Conservation (phyloP, 2,797 vertebrate species). For the Rhincodon typus region DNA sequence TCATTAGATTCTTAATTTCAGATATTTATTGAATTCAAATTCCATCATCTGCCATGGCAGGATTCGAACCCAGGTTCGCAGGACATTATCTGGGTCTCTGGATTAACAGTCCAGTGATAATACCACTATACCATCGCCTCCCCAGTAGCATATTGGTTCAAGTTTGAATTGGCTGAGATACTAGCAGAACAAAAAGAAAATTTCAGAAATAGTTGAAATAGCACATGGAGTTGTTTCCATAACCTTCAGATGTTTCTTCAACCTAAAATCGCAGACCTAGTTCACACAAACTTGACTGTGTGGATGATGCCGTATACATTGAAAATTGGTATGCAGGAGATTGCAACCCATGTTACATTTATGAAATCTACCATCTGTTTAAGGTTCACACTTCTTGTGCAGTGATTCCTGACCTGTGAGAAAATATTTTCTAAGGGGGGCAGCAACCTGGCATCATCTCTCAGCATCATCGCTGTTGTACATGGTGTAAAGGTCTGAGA, state of each 20-base stretch:
- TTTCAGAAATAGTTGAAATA: not conserved
- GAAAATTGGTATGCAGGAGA: not conserved
- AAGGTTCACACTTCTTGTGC: not conserved
- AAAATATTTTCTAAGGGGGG: not conserved
- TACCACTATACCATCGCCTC: too few relatives aligned
- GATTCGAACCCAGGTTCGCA: too few relatives aligned
- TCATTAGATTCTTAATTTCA: too few relatives aligned
- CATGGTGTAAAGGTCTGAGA: too few relatives aligned
- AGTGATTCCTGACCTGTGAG: not conserved
- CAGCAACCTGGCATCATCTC: not conserved
- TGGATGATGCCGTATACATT: not conserved
- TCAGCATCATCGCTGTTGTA: not conserved
- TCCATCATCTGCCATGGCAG: too few relatives aligned
- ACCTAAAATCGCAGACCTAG: not conserved
- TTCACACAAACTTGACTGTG: not conserved
- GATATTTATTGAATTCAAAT: too few relatives aligned
- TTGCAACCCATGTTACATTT: not conserved
- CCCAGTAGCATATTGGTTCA: too few relatives aligned
- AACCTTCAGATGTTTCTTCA: not conserved
- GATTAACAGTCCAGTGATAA: too few relatives aligned
- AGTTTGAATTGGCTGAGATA: too few relatives aligned
- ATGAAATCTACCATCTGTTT: not conserved
- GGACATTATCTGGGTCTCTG: too few relatives aligned
- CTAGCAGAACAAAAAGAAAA: not conserved
- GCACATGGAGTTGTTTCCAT: not conserved